Conservation (phyloP, 2,888 invertebrate genomes). For the Lasius fuliginosus region DNA sequence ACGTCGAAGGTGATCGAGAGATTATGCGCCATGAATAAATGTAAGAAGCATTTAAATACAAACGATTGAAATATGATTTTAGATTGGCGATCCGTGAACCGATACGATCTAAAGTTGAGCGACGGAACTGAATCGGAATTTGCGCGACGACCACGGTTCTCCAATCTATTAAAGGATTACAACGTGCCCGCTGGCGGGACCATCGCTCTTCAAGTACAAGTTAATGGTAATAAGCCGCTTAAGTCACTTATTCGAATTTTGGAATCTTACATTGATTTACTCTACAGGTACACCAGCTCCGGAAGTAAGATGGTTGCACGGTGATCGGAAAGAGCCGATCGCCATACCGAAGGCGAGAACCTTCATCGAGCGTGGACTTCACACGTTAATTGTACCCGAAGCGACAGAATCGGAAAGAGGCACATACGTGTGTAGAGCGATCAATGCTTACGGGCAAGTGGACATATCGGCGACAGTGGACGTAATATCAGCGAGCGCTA, state of each 20-base stretch:
- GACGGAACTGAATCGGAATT: slow-evolving; percentile 70
- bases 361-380: slow-evolving; percentile 90
- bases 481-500: slow-evolving; percentile 88
- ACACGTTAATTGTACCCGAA: slow-evolving; percentile 91
- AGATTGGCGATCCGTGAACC: slow-evolving; percentile 63
- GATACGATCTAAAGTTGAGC: slow-evolving; percentile 66
- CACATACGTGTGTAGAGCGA: slow-evolving; percentile 91
- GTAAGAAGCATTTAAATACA: background rate
- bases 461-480: slow-evolving; percentile 92
- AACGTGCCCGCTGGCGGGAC: slow-evolving; percentile 92
- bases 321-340: slow-evolving; percentile 87
- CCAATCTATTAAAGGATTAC: slow-evolving; percentile 90
- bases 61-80: background rate
- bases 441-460: slow-evolving; percentile 91
- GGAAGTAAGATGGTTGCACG: slow-evolving; percentile 92
- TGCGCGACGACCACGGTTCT: slow-evolving; percentile 89
- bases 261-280: background rate
- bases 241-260: background rate
- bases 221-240: slow-evolving; percentile 87
- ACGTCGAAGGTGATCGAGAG: slow-evolving; percentile 88
- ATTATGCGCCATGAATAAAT: background rate
- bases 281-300: slow-evolving; percentile 87
- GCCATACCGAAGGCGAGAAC: slow-evolving; percentile 90
- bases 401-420: slow-evolving; percentile 90
- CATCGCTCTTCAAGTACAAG: slow-evolving; percentile 93